Conservation (phyloP, 2,888 invertebrate genomes). For the Campoplex nolae region DNA sequence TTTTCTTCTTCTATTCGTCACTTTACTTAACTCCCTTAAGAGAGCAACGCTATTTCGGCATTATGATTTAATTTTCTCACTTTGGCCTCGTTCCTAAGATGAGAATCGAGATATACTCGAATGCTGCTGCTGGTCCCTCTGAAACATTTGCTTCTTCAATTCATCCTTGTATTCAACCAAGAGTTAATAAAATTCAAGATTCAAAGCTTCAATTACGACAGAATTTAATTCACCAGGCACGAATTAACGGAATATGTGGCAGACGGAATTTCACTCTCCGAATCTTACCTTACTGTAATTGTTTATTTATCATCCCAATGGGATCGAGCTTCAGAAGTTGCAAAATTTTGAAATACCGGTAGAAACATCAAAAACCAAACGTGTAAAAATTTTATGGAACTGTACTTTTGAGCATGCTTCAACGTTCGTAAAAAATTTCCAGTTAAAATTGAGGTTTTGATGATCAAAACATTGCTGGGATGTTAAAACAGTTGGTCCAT, state of each 20-base stretch:
- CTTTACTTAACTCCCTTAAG: constrained; percentile 41
- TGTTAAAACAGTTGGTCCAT: constrained; percentile 58
- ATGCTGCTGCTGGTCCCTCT: neutral
- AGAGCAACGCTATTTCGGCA: constrained; percentile 54
- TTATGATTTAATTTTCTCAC: constrained; percentile 62
- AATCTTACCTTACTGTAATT: neutral
- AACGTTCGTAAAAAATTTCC: neutral
- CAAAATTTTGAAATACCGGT: neutral
- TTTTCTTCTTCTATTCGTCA: constrained; percentile 36
- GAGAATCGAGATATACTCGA: neutral
- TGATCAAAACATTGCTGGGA: constrained; percentile 12
- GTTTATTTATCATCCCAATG: neutral
- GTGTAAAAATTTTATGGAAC: neutral
- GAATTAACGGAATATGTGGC: neutral
- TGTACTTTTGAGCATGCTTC: neutral
- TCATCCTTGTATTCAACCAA: neutral
- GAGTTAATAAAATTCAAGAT: neutral
- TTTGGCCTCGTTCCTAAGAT: constrained; percentile 36
- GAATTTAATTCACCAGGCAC: too few species aligned
- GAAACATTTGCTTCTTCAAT: neutral
- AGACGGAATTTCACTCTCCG: neutral
- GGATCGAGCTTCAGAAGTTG: neutral
- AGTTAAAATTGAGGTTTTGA: neutral
- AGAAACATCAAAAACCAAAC: neutral
- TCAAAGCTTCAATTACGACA: neutral